phyloP scores from a whole-genome alignment of 2,888 invertebrate genomes.

The Dusona sp. region DNA sequence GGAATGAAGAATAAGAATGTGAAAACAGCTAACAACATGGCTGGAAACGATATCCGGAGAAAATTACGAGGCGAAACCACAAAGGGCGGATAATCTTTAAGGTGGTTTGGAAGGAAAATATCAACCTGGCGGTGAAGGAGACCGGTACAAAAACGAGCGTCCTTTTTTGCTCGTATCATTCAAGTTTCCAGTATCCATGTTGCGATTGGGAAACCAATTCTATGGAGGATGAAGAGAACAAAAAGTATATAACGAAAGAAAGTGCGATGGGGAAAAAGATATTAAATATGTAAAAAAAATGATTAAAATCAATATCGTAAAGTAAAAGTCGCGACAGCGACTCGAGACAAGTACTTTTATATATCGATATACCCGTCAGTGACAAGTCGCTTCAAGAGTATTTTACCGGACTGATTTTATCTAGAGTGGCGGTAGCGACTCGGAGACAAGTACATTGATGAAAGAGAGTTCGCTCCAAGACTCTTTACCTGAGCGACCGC shows the following conservation, averaged over 20 bases:
- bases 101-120: constrained; percentile 52
- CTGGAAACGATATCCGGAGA: constrained; percentile 50
- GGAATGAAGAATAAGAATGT: neutral
- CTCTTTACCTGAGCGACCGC: too few species aligned
- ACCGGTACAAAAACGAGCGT: constrained; percentile 30
- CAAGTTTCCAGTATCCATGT: constrained; percentile 44
- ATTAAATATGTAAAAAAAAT: neutral
- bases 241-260: constrained; percentile 13
- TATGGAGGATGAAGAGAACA: neutral
- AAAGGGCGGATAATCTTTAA: constrained; percentile 61
- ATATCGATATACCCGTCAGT: too few species aligned
- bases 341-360: too few species aligned
- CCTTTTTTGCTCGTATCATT: constrained; percentile 41
- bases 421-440: too few species aligned
- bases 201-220: constrained; percentile 26
- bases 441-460: too few species aligned
- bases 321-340: too few species aligned
- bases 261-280: constrained; percentile 12
- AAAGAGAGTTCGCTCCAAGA: too few species aligned
- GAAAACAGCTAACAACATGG: neutral
- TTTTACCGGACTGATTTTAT: too few species aligned
- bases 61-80: constrained; percentile 48
- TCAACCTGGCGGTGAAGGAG: constrained; percentile 42
- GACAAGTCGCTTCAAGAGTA: too few species aligned
- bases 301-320: neutral